Evolutionary conservation across 2,113 vertebrate genomes (phyloP).

Genomic region (Stomatorhinus ivindoensis): DNA sequence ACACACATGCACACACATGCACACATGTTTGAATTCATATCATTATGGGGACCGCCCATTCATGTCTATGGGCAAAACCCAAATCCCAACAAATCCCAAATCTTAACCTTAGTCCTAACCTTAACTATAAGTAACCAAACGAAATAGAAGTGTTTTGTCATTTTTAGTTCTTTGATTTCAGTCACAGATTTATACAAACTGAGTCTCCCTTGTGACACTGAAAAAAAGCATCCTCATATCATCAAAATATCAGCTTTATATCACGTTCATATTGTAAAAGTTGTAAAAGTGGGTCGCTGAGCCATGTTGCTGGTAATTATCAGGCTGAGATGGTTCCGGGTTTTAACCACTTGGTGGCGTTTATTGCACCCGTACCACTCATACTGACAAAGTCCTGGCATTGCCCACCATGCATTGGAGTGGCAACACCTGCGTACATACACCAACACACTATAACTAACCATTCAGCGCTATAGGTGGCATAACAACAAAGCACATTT

Average conservation of each 20-base stretch:
- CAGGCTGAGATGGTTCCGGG: too few relatives aligned
- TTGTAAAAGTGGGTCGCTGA: too few relatives aligned
- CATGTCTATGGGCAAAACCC: not conserved
- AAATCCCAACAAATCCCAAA: not conserved
- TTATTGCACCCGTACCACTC: too few relatives aligned
- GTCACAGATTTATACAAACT: not conserved
- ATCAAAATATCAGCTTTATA: not conserved
- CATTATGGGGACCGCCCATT: not conserved
- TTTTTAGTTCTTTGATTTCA: not conserved
- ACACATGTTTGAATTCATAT: not conserved
- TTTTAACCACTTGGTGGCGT: too few relatives aligned
- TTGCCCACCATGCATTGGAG: too few relatives aligned
- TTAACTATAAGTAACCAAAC: not conserved
- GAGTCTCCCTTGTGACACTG: not conserved
- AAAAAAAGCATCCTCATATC: not conserved
- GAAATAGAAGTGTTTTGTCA: not conserved
- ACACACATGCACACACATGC: not conserved
- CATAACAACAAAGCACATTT: too few relatives aligned
- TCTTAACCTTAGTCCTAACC: not conserved
- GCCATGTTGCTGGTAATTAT: too few relatives aligned
- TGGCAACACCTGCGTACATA: not conserved
- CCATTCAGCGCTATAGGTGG: too few relatives aligned
- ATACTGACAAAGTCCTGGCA: too few relatives aligned
- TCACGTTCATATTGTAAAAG: not conserved
- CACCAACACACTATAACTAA: too few relatives aligned